Evolutionary conservation across 2,888 invertebrate genomes (phyloP), one percentile per base, ranked within the genome.

Genomic region (Tetranychus truncatus): DNA sequence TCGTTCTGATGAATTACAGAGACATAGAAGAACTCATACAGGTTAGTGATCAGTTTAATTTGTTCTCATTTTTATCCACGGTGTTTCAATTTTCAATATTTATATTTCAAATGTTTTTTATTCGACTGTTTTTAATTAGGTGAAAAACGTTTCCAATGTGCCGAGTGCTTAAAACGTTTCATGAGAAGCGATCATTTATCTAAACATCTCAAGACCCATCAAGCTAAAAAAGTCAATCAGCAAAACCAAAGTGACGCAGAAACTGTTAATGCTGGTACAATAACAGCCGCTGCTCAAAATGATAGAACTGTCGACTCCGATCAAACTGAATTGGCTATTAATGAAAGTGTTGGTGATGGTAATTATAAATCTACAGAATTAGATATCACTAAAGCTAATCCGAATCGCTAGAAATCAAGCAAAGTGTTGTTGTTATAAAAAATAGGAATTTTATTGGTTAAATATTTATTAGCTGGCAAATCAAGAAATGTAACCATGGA

Each of bases 151-250:
- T 96, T 96, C 85, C 92, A 93, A 79, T 96, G 96, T 85, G 92
- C 94, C 77, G 89, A 93, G 81, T 96, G 96, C 86, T 92, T 94
- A 85, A 96, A 97, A 85, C 88, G 94, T 81, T 96, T 96, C 86
- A 95, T 95, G 95, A 88, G 96, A 80, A 92, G 92, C 81, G 96
- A 96, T 85, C 96, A 97, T 85, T 87, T 96, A 81, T 91, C 91
- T 80, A 96, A 97, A 84, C 96, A 97, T 85, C 90, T 92, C 80
- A 95, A 95, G 86, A 96, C 95, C 77, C 96, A 96, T 81, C 77
- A 78, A 44, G 78, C 78, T 6, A 77, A 77, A 45, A 78, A 76
- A 15, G 55, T 74, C 24, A 71, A 75, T 55, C 75, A 76, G 24
- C 76, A 75, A 69, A 67, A 74, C 21, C 73, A 74, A 46, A 75